Evolutionary conservation across 2,113 vertebrate species (phyloP).

Genomic region (Tricholaema leucomelas): DNA sequence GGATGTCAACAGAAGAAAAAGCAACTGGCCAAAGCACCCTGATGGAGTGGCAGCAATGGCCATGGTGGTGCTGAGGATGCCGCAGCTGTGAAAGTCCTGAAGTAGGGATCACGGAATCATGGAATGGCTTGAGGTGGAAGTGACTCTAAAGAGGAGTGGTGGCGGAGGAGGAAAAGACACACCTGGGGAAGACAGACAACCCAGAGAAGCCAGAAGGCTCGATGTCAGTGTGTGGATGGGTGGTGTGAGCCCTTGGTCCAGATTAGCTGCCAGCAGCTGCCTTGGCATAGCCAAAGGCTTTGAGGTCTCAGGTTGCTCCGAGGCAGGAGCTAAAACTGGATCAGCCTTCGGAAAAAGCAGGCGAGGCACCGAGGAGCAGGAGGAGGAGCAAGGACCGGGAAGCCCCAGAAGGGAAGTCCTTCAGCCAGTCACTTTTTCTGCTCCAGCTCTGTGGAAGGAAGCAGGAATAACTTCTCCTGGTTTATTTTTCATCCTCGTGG

Average conservation of each 20-base stretch:
- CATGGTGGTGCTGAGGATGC: background rate
- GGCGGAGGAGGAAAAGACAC: background rate
- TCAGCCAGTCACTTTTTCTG: background rate
- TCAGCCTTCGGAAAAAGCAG: background rate
- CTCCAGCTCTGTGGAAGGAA: background rate
- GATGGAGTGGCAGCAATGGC: background rate
- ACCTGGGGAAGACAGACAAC: background rate
- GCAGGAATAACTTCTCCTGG: background rate
- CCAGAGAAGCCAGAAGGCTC: background rate
- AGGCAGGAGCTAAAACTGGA: background rate
- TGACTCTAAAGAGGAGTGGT: too few species aligned
- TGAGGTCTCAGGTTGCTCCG: background rate
- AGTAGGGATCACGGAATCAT: too few species aligned
- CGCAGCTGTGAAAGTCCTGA: background rate
- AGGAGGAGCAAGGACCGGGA: background rate
- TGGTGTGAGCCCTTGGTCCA: background rate
- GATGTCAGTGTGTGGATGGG: fast-evolving
- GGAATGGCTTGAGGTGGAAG: too few species aligned
- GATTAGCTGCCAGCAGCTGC: background rate
- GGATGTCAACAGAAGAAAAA: fast-evolving
- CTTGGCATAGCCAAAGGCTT: background rate
- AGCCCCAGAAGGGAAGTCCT: background rate
- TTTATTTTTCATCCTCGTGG: background rate
- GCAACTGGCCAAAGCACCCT: background rate
- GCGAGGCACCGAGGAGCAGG: background rate